Evolutionary conservation across 2,888 invertebrate genomes (phyloP).

Genomic region (Drosophila limbata): DNA sequence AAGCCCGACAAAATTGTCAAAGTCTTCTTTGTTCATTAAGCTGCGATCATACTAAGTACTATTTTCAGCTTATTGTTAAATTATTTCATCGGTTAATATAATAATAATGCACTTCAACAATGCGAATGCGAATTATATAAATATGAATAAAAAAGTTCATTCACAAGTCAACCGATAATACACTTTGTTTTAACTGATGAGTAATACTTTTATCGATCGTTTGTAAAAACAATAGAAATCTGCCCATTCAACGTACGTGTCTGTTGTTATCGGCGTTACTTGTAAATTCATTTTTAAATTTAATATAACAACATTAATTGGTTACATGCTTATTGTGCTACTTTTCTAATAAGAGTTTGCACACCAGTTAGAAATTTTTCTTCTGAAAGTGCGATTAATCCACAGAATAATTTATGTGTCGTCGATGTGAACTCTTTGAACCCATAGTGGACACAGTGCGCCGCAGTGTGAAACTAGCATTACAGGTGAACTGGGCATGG

Average conservation of each 20-base stretch:
- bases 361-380: no score
- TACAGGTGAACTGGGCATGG: background rate
- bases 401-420: no score
- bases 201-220: background rate
- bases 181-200: background rate
- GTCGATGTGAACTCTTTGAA: no score
- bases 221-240: background rate
- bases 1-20: constrained; percentile 49
- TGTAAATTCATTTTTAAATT: background rate
- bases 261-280: background rate
- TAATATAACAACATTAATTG: background rate
- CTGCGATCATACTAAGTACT: constrained; percentile 1
- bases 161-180: background rate
- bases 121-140: background rate
- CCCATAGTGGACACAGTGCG: no score
- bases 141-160: background rate
- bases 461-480: background rate
- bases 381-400: no score
- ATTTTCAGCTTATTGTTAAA: no score
- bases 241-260: background rate
- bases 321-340: background rate
- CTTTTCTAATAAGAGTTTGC: no score
- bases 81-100: no score
- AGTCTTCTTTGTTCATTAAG: constrained; percentile 10
- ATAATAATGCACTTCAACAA: background rate